Percentiles rank a stretch among this genome's conserved stretches.
phyloP scores from a whole-genome alignment of 1,140 invertebrate genomes.

The Drosophila mauritiana region DNA sequence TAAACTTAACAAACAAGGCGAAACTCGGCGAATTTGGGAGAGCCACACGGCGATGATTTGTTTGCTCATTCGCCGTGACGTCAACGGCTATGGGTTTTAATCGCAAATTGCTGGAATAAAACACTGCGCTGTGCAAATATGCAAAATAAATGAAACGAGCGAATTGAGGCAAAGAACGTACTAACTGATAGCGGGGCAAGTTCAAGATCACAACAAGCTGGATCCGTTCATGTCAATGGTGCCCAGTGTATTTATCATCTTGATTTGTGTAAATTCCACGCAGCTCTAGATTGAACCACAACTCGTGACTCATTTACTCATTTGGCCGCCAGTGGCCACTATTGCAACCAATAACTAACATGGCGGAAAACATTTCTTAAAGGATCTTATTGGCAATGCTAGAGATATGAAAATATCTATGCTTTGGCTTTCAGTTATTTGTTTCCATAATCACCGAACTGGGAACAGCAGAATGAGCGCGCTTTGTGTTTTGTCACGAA shows the following conservation, averaged over 20 bases:
- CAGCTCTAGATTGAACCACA: slow-evolving; percentile 10
- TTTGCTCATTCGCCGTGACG: slow-evolving; percentile 50
- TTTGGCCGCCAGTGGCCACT: not conserved
- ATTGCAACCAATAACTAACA: not conserved
- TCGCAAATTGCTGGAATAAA: slow-evolving; percentile 20
- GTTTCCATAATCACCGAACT: slow-evolving; percentile 43
- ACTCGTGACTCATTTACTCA: slow-evolving; percentile 52
- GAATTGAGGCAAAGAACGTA: slow-evolving; percentile 1
- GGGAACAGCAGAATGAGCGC: slow-evolving; percentile 9
- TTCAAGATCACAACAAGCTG: slow-evolving; percentile 36
- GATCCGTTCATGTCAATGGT: slow-evolving; percentile 2
- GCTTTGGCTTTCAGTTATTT: slow-evolving; percentile 17
- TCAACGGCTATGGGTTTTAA: slow-evolving; percentile 44
- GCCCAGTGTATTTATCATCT: slow-evolving; percentile 24
- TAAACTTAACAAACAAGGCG: slow-evolving; percentile 35
- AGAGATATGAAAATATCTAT: too few relatives aligned
- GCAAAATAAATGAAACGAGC: slow-evolving; percentile 22
- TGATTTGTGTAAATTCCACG: slow-evolving; percentile 18
- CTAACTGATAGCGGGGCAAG: slow-evolving; percentile 42
- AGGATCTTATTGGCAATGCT: too few relatives aligned
- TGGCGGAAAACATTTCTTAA: too few relatives aligned
- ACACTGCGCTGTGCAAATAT: slow-evolving; percentile 37
- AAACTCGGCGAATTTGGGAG: slow-evolving; percentile 43
- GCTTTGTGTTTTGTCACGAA: slow-evolving; percentile 65
- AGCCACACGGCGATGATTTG: slow-evolving; percentile 42